Conservation (phyloP, 2,113 vertebrate species). For the Ophthalmolycus amberensis region DNA sequence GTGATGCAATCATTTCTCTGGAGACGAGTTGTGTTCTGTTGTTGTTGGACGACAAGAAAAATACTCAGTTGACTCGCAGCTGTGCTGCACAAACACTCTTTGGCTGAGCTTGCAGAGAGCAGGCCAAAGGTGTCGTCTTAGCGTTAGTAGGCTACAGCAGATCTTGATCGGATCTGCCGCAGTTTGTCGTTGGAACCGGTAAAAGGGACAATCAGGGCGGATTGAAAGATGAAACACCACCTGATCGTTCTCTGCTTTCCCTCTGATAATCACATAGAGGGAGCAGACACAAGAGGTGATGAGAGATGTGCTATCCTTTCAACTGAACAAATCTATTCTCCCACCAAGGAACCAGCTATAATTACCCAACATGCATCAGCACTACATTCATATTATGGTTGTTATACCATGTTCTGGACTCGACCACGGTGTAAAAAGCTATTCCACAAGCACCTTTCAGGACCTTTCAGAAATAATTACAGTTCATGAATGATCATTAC, state of each 20-base stretch:
- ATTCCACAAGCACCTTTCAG: too few relatives aligned
- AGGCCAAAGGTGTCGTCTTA: neutral
- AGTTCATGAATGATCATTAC: too few relatives aligned
- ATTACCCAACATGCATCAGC: too few relatives aligned
- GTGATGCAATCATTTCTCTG: neutral
- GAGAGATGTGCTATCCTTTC: neutral
- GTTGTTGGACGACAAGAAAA: neutral
- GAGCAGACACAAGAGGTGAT: neutral
- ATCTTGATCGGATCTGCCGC: neutral
- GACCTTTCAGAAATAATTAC: too few relatives aligned
- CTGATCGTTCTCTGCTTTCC: neutral
- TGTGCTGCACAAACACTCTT: too few relatives aligned
- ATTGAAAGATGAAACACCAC: neutral
- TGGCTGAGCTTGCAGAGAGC: neutral
- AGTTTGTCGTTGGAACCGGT: neutral
- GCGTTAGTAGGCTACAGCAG: neutral
- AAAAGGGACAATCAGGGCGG: neutral
- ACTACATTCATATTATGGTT: too few relatives aligned
- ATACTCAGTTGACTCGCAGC: neutral
- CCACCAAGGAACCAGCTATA: too few relatives aligned
- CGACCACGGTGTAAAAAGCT: too few relatives aligned
- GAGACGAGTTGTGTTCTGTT: neutral
- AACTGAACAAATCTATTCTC: neutral
- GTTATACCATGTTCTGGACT: too few relatives aligned
- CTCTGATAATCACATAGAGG: neutral